These are phyloP conservation scores for Anthonomus grandis DNA, from an alignment of 1,140 invertebrate species.

Conservation along the genomic window DNA sequence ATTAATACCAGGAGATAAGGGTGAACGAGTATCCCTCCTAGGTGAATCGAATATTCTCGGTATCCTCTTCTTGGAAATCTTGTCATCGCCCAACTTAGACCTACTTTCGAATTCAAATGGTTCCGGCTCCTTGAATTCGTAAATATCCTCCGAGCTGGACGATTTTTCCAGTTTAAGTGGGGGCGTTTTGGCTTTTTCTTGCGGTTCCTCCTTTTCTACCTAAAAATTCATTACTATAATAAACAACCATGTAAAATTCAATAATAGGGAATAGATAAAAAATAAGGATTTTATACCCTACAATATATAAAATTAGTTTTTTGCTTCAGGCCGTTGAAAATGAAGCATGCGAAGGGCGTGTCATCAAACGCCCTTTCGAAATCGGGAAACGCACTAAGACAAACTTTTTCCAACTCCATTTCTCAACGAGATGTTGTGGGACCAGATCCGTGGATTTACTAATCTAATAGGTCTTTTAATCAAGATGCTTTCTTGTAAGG, in stretches of 20 bases:
- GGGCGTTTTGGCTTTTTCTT: background rate
- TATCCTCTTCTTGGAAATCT: slow-evolving; percentile 52
- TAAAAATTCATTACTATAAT: background rate
- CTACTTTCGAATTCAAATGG: slow-evolving; percentile 78
- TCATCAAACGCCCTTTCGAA: no score
- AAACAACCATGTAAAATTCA: background rate
- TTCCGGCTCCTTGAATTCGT: slow-evolving; percentile 86
- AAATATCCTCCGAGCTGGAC: slow-evolving; percentile 65
- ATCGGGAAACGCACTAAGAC: no score
- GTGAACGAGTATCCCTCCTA: slow-evolving; percentile 28
- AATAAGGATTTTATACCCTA: no score
- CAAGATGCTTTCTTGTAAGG: no score
- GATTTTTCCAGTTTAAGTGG: slow-evolving; percentile 31
- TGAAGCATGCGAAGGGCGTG: no score
- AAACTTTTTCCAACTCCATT: no score
- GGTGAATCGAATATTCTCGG: slow-evolving; percentile 55
- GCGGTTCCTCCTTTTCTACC: slow-evolving; percentile 8
- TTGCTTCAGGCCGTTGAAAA: no score
- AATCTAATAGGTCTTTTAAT: no score
- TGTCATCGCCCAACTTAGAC: slow-evolving; percentile 51
- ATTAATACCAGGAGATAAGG: slow-evolving; percentile 8
- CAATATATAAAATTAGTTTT: no score
- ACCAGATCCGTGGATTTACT: no score
- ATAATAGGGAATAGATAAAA: background rate
- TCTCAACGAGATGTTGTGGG: no score